These are phyloP conservation scores for Macrobrachium rosenbergii DNA, from an alignment of 1,140 invertebrate genomes.

Conservation along the genomic window DNA sequence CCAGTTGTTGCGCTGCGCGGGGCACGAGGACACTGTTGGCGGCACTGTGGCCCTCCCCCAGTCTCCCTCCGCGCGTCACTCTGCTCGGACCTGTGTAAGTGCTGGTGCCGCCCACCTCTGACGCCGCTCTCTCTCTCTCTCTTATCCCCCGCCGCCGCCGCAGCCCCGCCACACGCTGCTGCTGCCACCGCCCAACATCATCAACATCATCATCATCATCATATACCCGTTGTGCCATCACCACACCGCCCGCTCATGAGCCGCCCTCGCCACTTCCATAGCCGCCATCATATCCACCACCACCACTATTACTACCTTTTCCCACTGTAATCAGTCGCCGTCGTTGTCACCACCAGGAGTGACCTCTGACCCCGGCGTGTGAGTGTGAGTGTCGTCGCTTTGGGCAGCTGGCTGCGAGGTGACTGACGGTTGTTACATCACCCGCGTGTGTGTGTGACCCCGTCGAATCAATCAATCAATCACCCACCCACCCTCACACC, in stretches of 20 bases:
- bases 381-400: too few species aligned
- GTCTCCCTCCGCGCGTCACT: conserved; percentile 33
- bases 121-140: too few species aligned
- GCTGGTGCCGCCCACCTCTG: conserved; percentile 52
- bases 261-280: conserved; percentile 3
- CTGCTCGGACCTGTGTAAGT: conserved; percentile 35
- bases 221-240: not conserved
- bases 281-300: not conserved
- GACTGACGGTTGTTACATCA: not conserved
- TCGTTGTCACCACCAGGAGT: not conserved
- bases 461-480: not conserved
- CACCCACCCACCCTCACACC: not conserved
- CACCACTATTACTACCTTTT: conserved; percentile 23
- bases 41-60: conserved; percentile 14
- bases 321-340: not conserved
- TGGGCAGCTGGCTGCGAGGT: too few species aligned
- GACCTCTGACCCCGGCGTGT: not conserved
- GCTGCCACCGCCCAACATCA: conserved; percentile 6
- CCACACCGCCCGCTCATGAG: conserved; percentile 10
- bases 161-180: conserved; percentile 23
- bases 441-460: not conserved
- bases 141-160: conserved; percentile 27
- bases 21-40: conserved; percentile 18
- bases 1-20: conserved; percentile 36
- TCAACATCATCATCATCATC: too few species aligned